These are phyloP conservation scores for Holothuria glaberrima DNA, from an alignment of 35 echinoderm and acorn worm genomes.

Conservation along the genomic window DNA sequence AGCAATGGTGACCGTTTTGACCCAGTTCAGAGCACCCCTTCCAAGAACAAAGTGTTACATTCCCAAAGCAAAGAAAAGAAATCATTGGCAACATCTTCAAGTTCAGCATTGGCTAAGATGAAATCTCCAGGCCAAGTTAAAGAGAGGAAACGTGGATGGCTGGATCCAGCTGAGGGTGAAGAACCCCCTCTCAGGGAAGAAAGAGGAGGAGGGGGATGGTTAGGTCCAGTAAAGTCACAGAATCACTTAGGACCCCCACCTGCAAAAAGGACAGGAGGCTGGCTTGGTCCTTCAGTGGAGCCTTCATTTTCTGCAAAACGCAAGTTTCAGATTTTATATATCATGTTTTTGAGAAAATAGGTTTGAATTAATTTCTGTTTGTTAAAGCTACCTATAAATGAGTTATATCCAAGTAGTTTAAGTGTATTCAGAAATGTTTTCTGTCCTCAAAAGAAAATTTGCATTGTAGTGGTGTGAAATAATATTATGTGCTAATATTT, in stretches of 20 bases:
- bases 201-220: neutral
- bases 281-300: neutral
- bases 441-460: too few relatives aligned
- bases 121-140: neutral
- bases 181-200: neutral
- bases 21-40: neutral
- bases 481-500: too few relatives aligned
- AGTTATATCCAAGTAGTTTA: too few relatives aligned
- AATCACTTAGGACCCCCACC: neutral
- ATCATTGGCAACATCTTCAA: neutral
- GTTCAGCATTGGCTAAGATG: neutral
- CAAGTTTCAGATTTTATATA: too few relatives aligned
- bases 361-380: too few relatives aligned
- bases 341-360: too few relatives aligned
- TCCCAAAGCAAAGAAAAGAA: constrained; percentile 12
- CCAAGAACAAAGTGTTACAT: neutral
- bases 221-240: neutral
- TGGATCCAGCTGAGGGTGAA: neutral
- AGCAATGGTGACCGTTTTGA: neutral
- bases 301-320: neutral
- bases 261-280: neutral
- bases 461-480: too few relatives aligned
- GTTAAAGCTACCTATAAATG: too few relatives aligned
- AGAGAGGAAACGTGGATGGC: neutral
- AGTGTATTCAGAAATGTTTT: too few relatives aligned